Percentiles rank a stretch among this genome's conserved stretches.
phyloP scores from a whole-genome alignment of 2,113 vertebrate species.

The Petrocephalus zakoni region DNA sequence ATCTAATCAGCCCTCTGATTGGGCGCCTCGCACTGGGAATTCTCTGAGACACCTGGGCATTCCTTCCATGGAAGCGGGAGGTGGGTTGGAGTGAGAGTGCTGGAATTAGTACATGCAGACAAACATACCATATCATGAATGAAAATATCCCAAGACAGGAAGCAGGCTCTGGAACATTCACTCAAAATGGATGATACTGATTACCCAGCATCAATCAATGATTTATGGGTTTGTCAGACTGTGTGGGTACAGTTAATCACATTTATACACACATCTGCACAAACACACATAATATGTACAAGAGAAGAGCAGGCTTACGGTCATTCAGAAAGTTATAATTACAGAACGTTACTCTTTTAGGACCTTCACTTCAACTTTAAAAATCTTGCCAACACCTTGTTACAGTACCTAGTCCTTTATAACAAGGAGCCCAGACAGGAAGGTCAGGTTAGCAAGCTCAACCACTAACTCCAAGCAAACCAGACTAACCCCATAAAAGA shows the following conservation, averaged over 20 bases:
- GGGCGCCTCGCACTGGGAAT: not conserved
- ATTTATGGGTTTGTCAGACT: not conserved
- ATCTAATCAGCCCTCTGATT: not conserved
- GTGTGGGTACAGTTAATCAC: not conserved
- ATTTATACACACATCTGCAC: not conserved
- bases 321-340: not conserved
- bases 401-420: too few species aligned
- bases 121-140: constrained; percentile 30
- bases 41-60: not conserved
- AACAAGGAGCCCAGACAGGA: too few species aligned
- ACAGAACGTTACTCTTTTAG: not conserved
- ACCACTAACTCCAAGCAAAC: too few species aligned
- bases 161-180: not conserved
- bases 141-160: not conserved
- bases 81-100: not conserved
- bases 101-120: not conserved
- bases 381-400: too few species aligned
- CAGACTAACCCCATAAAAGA: too few species aligned
- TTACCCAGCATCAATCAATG: not conserved
- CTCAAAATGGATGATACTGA: not conserved
- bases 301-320: not conserved
- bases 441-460: too few species aligned
- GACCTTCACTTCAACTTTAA: not conserved
- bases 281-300: not conserved
- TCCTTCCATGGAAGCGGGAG: not conserved